Conservation (phyloP, 2,888 invertebrate genomes). For the Caenorhabditis plicata region DNA sequence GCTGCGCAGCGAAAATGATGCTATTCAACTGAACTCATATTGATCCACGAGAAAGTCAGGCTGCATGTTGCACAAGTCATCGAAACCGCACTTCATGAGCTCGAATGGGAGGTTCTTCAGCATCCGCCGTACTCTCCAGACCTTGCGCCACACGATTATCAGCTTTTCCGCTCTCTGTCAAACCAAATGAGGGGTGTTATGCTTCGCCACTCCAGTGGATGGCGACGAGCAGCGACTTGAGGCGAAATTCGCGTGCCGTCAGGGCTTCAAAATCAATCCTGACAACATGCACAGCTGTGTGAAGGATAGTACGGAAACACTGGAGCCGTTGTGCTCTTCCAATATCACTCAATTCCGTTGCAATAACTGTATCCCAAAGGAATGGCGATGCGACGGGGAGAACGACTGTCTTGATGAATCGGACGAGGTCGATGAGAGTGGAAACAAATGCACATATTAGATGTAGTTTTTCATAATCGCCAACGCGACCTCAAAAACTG, state of each 20-base stretch:
- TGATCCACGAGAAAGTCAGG: too few species aligned
- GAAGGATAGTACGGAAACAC: conserved; percentile 48
- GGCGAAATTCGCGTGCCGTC: conserved; percentile 59
- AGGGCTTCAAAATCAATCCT: conserved; percentile 55
- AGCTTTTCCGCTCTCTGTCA: too few species aligned
- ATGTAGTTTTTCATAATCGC: too few species aligned
- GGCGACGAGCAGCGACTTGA: conserved; percentile 26
- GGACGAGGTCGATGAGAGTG: conserved; percentile 75
- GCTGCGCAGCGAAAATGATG: too few species aligned
- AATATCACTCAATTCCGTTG: conserved; percentile 71
- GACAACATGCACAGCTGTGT: conserved; percentile 57
- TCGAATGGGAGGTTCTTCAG: too few species aligned
- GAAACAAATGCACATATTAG: conserved; percentile 53
- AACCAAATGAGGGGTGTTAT: too few species aligned
- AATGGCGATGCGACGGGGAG: conserved; percentile 80
- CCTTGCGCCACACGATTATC: too few species aligned
- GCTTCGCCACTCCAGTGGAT: conserved; percentile 72
- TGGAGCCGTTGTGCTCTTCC: conserved; percentile 47
- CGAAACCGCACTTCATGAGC: too few species aligned
- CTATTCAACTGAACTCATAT: too few species aligned
- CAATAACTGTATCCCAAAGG: conserved; percentile 79
- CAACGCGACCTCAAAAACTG: too few species aligned
- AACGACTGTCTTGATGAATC: conserved; percentile 88
- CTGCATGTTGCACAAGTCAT: too few species aligned
- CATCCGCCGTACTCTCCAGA: too few species aligned